phyloP scores from a whole-genome alignment of 2,797 vertebrate genomes.

The Dermochelys coriacea region DNA sequence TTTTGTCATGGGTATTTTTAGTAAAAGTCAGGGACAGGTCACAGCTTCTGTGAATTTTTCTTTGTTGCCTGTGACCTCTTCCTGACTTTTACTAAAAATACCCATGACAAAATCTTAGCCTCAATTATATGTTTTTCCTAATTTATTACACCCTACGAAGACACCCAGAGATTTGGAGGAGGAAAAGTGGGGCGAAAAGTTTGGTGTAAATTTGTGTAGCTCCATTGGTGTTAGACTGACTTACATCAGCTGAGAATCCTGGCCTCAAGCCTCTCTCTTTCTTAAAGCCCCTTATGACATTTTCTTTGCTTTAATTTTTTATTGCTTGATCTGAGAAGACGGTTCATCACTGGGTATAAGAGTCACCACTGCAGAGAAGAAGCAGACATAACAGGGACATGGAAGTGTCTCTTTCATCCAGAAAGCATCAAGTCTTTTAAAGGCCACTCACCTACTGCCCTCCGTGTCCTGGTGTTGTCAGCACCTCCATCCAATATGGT shows the following conservation, averaged over 20 bases:
- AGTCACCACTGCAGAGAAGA: not conserved
- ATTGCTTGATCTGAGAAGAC: not conserved
- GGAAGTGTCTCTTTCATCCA: not conserved
- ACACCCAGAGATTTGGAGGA: not conserved
- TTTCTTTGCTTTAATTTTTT: not conserved
- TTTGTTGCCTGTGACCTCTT: too few species aligned
- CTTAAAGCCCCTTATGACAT: not conserved
- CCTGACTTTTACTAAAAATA: too few species aligned
- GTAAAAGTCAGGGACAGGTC: too few species aligned
- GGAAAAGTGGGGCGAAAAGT: not conserved
- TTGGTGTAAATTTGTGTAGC: too few species aligned
- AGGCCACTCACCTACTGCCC: conserved; percentile 79
- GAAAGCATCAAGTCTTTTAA: rapidly evolving
- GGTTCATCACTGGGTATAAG: not conserved
- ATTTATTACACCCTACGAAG: not conserved
- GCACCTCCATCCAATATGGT: conserved; percentile 71
- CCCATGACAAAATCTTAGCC: too few species aligned
- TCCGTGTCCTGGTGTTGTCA: conserved; percentile 65
- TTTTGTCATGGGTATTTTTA: too few species aligned
- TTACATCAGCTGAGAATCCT: not conserved
- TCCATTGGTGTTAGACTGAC: rapidly evolving
- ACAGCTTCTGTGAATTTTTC: too few species aligned
- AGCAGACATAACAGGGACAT: rapidly evolving
- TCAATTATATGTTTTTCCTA: not conserved
- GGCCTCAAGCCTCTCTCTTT: not conserved